phyloP scores from a whole-genome alignment of 30 jellyfish, hydroid and myxozoan species.

The Calvadosia cruxmelitensis region DNA sequence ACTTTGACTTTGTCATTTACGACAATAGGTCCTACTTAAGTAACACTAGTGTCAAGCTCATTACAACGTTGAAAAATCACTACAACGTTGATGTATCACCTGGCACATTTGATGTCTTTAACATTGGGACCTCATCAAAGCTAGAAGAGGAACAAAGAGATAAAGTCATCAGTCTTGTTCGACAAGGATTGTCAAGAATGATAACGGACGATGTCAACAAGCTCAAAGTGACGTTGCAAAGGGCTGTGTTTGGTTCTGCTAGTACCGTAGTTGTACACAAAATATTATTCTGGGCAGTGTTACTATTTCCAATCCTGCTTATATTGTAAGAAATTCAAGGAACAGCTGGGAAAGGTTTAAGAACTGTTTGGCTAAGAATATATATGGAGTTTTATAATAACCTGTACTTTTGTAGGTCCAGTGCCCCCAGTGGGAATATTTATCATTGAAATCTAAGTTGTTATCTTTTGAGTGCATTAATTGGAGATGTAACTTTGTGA shows the following conservation, averaged over 20 bases:
- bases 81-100: constrained; percentile 7
- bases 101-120: constrained; percentile 18
- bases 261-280: too few relatives aligned
- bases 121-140: constrained; percentile 2
- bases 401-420: too few relatives aligned
- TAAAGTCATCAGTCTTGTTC: constrained; percentile 1
- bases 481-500: too few relatives aligned
- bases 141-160: not conserved
- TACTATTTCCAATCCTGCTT: too few relatives aligned
- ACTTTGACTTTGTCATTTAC: constrained; percentile 33
- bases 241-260: not conserved
- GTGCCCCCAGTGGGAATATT: too few relatives aligned
- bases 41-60: constrained; percentile 10
- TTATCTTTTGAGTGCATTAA: too few relatives aligned
- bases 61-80: constrained; percentile 2
- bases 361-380: too few relatives aligned
- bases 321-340: too few relatives aligned
- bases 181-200: constrained; percentile 24
- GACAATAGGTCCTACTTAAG: constrained; percentile 13
- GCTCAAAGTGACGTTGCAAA: not conserved
- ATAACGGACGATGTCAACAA: constrained; percentile 33
- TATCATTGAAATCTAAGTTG: too few relatives aligned
- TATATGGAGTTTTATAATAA: too few relatives aligned
- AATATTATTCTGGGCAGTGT: too few relatives aligned
- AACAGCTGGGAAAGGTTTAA: too few relatives aligned